phyloP scores from a whole-genome alignment of 2,888 invertebrate genomes.

The Protula sp. region DNA sequence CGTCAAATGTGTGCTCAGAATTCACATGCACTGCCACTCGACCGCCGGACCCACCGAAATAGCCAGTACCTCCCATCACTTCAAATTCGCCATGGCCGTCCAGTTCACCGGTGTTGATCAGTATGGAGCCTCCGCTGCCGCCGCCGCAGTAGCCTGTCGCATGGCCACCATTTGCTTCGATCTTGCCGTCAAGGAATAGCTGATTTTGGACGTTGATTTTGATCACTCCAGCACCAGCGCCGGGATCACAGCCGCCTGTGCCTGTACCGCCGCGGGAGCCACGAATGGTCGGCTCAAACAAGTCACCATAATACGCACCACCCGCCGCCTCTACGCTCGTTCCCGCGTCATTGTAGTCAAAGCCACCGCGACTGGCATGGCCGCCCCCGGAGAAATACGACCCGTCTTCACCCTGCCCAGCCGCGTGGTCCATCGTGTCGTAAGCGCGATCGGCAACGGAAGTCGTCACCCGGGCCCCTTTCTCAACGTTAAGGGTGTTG shows the following conservation, averaged over 20 bases:
- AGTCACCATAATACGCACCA: constrained; percentile 30
- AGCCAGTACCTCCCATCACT: constrained; percentile 29
- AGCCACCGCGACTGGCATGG: constrained; percentile 33
- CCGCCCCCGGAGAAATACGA: constrained; percentile 29
- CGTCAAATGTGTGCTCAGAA: constrained; percentile 27
- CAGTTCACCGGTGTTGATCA: constrained; percentile 22
- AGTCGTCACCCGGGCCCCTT: constrained; percentile 30
- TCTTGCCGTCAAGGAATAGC: constrained; percentile 3
- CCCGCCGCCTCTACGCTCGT: constrained; percentile 15
- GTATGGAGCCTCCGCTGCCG: constrained; percentile 34
- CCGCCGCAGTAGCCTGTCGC: constrained; percentile 31
- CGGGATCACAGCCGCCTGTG: neutral
- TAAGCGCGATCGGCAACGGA: constrained; percentile 28
- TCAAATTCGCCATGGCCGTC: constrained; percentile 32
- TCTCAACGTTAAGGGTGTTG: constrained; percentile 29
- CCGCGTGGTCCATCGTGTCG: constrained; percentile 25
- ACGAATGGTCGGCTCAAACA: constrained; percentile 24
- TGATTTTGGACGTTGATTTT: neutral
- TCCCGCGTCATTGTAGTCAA: constrained; percentile 13
- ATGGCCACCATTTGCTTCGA: constrained; percentile 18
- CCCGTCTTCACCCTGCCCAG: constrained; percentile 22
- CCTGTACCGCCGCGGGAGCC: constrained; percentile 30
- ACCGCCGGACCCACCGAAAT: constrained; percentile 33
- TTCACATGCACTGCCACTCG: constrained; percentile 27
- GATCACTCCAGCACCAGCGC: constrained; percentile 5